phyloP scores from a whole-genome alignment of 2,888 invertebrate genomes.

The Acleris holmiana region DNA sequence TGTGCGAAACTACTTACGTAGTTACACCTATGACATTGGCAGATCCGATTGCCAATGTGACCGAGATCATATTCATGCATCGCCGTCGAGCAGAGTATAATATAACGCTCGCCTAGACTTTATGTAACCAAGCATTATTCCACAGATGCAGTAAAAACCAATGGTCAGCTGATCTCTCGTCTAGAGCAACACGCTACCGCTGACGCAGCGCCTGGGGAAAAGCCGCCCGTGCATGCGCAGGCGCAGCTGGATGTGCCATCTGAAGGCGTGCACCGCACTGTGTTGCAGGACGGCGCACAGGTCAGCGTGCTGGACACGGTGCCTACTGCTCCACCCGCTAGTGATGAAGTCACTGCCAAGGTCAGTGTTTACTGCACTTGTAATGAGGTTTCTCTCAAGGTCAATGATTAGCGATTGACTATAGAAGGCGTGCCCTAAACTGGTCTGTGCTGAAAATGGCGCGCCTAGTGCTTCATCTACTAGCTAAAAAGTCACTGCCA shows the following conservation, averaged over 20 bases:
- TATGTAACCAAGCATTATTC: too few species aligned
- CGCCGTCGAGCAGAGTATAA: too few species aligned
- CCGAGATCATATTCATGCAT: background rate
- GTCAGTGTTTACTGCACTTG: conserved; percentile 46
- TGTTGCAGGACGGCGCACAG: conserved; percentile 72
- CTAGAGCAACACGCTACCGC: conserved; percentile 72
- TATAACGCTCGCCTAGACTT: too few species aligned
- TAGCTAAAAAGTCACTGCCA: conserved; percentile 69
- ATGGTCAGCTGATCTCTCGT: conserved; percentile 71
- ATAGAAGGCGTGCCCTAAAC: too few species aligned
- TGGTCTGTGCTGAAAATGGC: too few species aligned
- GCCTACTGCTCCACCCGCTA: conserved; percentile 51
- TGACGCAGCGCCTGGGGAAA: conserved; percentile 65
- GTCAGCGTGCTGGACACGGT: conserved; percentile 64
- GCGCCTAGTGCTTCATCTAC: conserved; percentile 47
- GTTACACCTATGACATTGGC: too few species aligned
- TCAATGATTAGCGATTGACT: too few species aligned
- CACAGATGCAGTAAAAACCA: conserved; percentile 68
- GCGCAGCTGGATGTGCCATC: conserved; percentile 84
- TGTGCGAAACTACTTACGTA: too few species aligned
- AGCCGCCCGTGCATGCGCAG: conserved; percentile 75
- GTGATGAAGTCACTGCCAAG: conserved; percentile 73
- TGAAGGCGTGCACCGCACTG: conserved; percentile 81
- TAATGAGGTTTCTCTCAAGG: background rate
- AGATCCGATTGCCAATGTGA: background rate